Conservation (phyloP, 2,888 invertebrate genomes). For the Blastobasis adustella region DNA sequence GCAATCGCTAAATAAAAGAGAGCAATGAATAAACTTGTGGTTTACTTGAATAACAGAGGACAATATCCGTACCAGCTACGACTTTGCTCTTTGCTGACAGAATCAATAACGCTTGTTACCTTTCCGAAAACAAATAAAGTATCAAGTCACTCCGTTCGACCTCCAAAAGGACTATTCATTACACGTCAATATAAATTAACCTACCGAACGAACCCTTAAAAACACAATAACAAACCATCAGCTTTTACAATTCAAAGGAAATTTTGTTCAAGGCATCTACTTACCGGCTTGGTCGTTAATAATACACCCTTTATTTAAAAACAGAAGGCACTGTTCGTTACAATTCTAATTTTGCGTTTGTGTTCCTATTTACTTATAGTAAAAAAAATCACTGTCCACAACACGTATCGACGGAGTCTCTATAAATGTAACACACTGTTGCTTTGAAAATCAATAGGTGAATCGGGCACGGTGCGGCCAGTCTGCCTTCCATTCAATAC, state of each 20-base stretch:
- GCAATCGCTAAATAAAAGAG: too few relatives aligned
- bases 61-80: constrained; percentile 35
- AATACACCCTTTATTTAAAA: too few relatives aligned
- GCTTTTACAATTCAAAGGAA: not conserved
- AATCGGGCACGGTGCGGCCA: constrained; percentile 38
- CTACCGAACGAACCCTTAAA: constrained; percentile 13
- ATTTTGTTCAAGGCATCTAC: constrained; percentile 16
- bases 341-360: too few relatives aligned
- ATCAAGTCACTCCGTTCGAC: constrained; percentile 34
- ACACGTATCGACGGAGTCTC: constrained; percentile 36
- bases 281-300: constrained; percentile 10
- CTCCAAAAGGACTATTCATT: constrained; percentile 27
- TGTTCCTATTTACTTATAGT: constrained; percentile 13
- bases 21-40: too few relatives aligned
- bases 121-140: constrained; percentile 52
- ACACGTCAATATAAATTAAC: constrained; percentile 30
- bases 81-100: constrained; percentile 11
- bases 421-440: constrained; percentile 47
- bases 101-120: constrained; percentile 26
- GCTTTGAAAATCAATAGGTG: constrained; percentile 55
- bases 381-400: constrained; percentile 41
- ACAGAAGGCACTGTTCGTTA: constrained; percentile 40
- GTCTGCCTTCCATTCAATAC: constrained; percentile 57
- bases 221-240: constrained; percentile 19
- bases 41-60: too few relatives aligned